phyloP scores from a whole-genome alignment of 1,140 invertebrate species.

The Aphidius gifuensis region DNA sequence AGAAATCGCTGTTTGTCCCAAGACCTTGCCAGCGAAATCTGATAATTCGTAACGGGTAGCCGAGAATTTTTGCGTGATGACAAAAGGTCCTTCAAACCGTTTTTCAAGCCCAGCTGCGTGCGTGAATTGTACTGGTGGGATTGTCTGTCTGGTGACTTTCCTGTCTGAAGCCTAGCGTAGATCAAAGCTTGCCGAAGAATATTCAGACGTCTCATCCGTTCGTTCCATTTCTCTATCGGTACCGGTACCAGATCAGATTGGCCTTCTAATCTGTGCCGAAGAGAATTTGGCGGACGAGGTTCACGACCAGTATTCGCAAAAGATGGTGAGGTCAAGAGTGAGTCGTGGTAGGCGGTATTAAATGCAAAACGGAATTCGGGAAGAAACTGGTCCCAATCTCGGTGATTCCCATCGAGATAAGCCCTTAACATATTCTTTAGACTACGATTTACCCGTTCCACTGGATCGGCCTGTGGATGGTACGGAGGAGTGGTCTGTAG shows the following conservation, averaged over 20 bases:
- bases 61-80: background rate
- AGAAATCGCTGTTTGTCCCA: background rate
- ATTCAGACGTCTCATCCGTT: too few relatives aligned
- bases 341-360: conserved; percentile 39
- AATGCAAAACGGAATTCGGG: conserved; percentile 41
- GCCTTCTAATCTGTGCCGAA: too few relatives aligned
- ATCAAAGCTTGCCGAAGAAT: too few relatives aligned
- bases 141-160: background rate
- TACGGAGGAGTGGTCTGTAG: conserved; percentile 40
- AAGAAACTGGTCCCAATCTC: conserved; percentile 41
- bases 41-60: background rate
- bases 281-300: too few relatives aligned
- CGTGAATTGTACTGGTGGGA: conserved; percentile 9
- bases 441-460: conserved; percentile 46
- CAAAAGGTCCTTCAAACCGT: conserved; percentile 20
- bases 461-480: conserved; percentile 45
- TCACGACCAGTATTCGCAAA: too few relatives aligned
- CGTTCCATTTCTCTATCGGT: too few relatives aligned
- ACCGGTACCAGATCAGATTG: too few relatives aligned
- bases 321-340: conserved; percentile 43
- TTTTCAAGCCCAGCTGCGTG: conserved; percentile 22
- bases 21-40: background rate
- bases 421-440: conserved; percentile 41
- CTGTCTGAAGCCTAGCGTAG: too few relatives aligned
- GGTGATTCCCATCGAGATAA: conserved; percentile 42